Percentiles rank a stretch among this genome's conserved stretches.
Evolutionary conservation across 2,797 vertebrate species (phyloP).

Genomic region (Gallinago solitaria): DNA sequence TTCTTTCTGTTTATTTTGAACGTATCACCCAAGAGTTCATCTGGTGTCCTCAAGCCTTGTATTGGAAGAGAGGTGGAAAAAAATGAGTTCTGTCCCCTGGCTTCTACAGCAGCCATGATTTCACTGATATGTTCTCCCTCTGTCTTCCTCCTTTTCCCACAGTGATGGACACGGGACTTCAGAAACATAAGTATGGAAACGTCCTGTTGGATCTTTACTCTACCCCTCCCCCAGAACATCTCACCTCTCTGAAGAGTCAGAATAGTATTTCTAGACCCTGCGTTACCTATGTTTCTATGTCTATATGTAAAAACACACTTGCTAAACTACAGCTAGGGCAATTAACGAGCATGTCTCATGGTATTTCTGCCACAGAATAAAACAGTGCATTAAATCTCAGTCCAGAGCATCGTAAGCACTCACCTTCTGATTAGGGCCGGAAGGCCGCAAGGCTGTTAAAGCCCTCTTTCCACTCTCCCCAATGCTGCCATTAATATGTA

Average conservation of each 20-base stretch:
- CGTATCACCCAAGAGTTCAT: neutral
- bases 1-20: neutral
- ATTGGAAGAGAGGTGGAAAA: neutral
- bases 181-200: neutral
- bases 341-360: neutral
- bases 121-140: neutral
- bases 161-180: neutral
- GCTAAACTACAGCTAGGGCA: neutral
- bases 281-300: neutral
- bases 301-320: too few relatives aligned
- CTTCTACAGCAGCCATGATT: neutral
- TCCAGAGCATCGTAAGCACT: neutral
- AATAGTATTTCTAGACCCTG: neutral
- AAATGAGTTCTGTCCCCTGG: neutral
- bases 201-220: neutral
- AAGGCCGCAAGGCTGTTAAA: constrained; percentile 18
- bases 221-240: neutral
- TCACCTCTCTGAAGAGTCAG: neutral
- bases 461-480: constrained; percentile 64
- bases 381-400: neutral
- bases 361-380: neutral
- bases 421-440: constrained; percentile 25
- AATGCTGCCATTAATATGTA: constrained; percentile 80
- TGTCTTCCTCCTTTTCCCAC: neutral
- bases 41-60: neutral